These are phyloP conservation scores for Thereva unica DNA, from an alignment of 2,888 invertebrate genomes.

Conservation along the genomic window DNA sequence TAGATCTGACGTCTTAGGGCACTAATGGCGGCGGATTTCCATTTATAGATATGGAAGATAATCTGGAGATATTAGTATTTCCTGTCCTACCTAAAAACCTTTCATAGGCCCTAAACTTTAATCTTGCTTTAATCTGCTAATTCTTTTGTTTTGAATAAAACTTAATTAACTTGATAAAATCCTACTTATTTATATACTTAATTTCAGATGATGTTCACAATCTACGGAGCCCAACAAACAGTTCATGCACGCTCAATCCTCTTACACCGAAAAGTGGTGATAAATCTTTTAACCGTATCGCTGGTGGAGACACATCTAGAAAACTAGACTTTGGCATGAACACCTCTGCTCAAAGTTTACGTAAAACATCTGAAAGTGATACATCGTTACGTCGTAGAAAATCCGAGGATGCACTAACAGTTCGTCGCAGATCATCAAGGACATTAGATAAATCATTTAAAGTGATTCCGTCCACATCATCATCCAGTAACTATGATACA, in stretches of 20 bases:
- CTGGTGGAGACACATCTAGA: slow-evolving; percentile 47
- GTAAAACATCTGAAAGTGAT: slow-evolving; percentile 57
- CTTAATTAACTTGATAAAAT: slow-evolving; percentile 1
- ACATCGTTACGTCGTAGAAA: slow-evolving; percentile 55
- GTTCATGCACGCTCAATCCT: slow-evolving; percentile 52
- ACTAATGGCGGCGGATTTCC: too few species aligned
- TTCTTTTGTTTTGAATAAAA: neutral
- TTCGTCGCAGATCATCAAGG: slow-evolving; percentile 53
- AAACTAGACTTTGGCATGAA: slow-evolving; percentile 56
- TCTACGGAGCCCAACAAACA: slow-evolving; percentile 46
- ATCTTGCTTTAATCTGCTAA: too few species aligned
- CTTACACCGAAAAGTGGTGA: slow-evolving; percentile 52
- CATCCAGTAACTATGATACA: slow-evolving; percentile 55
- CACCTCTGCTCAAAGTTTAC: slow-evolving; percentile 54
- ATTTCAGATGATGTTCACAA: slow-evolving; percentile 45
- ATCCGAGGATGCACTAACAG: slow-evolving; percentile 32
- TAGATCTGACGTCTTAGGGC: too few species aligned
- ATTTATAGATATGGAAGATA: too few species aligned
- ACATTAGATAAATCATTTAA: slow-evolving; percentile 56
- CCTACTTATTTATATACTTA: neutral
- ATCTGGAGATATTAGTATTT: too few species aligned
- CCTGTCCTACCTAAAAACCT: too few species aligned
- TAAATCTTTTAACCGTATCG: slow-evolving; percentile 42
- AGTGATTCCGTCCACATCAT: slow-evolving; percentile 54
- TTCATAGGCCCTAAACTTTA: too few species aligned